Base-by-base conservation (phyloP, 2,888 invertebrate genomes). In the Orchestes rusci region DNA sequence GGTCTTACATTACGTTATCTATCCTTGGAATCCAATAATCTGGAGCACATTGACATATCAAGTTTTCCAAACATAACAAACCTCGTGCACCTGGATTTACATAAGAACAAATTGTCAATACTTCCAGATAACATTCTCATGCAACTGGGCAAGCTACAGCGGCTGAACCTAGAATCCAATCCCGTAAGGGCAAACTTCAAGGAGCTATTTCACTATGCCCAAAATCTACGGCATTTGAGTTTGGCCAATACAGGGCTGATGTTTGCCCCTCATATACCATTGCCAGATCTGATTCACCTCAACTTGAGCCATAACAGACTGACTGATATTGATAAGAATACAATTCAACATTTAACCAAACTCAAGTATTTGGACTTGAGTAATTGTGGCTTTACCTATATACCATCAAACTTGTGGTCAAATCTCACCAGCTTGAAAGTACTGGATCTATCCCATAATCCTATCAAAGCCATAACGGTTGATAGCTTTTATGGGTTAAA, bases 71-170 rank as follows among this genome's bases (percentile, higher is more conserved):
- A 84, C 58, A 85, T 84, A 19, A 84, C 88, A 39, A 84, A 83
- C 63, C 70, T 92, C 32, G 77, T 84, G 44, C 79, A 78, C 56
- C 71, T 92, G 44, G 84, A 87, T 69, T 69, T 92, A 60, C 83
- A 84, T 33, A 76, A 77, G 60, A 92, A 92, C 69, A 81, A 84
- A 59, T 73, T 91, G 49, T 85, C 85, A 13, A 85, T 90, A 51
- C 69, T 92, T 52, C 89, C 90, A 2, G 91, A 91, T 69, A 90
- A 89, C 65, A 88, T 89, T 15, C 91, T 92, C 66, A 84, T 84
- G 16, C 84, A 86, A 60, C 74, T 91, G 41, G 81, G 82, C 32
- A 81, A 82, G 54, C 70, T 90, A 50, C 79, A 90, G 55, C 79
- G 80, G 57, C 72, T 92, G 58, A 88, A 91, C 69, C 72, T 92